Base-by-base conservation (phyloP, 2,888 invertebrate genomes). In the Nomada lathburiana region DNA sequence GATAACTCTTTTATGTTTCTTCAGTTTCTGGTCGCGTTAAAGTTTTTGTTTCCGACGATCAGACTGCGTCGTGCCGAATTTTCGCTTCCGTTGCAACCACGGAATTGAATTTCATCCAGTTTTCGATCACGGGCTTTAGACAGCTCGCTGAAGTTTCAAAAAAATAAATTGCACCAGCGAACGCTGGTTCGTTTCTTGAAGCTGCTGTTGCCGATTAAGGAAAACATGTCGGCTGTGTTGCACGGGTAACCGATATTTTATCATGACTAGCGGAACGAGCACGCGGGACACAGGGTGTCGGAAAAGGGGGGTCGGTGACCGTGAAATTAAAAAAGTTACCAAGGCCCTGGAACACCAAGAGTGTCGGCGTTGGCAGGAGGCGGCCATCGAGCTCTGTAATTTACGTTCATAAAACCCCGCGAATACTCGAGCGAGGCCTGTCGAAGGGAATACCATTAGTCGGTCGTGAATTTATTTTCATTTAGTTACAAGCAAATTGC, bases 331-430 rank as follows among this genome's bases (percentile, higher is more conserved):
- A 91, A 90, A 90, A 91, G 86, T 89, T 88, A 77, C 82, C 88
- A 87, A 87, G 87, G 80, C 86, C 70, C 75, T 76, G 77, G 79
- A 79, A 87, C 86, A 89, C 84, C 88, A 85, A 89, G 89, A 89
- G 90, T 91, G 90, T 91, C 88, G 86, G 90, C 87, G 89, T 89
- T 91, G 89, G 91, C 90, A 89, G 92, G 88, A 90, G 93, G 91
- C 92, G 92, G 93, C 86, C 88, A 89, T 88, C 87, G 89, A 82
- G 89, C 92, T 93, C 93, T 94, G 93, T 94, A 93, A 94, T 94
- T 93, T 93, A 90, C 91, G 90, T 92, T 93, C 93, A 89, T 93
- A 94, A 94, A 94, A 93, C 75, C 80, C 62, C 82, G 80, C 78
- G 84, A 68, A 85, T 83, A 83, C 83, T 87, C 82, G 80, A 81